phyloP scores from a whole-genome alignment of 1,140 invertebrate species.

The Drosophila athabasca region DNA sequence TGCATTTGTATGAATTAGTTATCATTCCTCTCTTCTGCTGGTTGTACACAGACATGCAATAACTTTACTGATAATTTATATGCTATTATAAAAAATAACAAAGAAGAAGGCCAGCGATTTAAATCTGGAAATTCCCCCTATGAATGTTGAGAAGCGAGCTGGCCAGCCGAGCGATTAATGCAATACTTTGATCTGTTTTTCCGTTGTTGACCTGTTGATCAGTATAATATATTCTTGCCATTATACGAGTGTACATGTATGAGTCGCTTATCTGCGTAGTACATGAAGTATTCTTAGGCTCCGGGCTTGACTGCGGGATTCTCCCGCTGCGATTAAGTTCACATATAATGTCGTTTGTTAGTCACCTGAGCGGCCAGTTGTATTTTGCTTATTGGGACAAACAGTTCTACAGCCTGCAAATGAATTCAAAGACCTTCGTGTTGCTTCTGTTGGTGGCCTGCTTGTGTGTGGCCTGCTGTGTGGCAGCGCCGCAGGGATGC shows the following conservation, averaged over 20 bases:
- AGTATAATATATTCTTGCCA: not conserved
- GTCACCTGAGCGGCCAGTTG: slow-evolving; percentile 26
- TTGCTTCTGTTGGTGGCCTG: slow-evolving; percentile 24
- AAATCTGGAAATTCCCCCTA: slow-evolving; percentile 5
- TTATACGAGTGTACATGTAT: slow-evolving; percentile 2
- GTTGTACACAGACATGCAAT: too few relatives aligned
- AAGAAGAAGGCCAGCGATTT: not conserved
- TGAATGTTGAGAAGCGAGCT: slow-evolving; percentile 12
- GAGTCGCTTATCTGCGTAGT: slow-evolving; percentile 10
- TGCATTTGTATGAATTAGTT: too few relatives aligned
- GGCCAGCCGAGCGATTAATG: slow-evolving; percentile 1
- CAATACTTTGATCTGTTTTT: slow-evolving; percentile 15
- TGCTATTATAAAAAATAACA: too few relatives aligned
- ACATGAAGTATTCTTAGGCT: slow-evolving; percentile 19
- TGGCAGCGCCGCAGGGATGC: slow-evolving; percentile 41
- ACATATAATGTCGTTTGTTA: slow-evolving; percentile 46
- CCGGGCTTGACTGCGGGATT: slow-evolving; percentile 56
- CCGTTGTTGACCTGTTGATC: slow-evolving; percentile 13
- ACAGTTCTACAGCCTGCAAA: slow-evolving; percentile 20
- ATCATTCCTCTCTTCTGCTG: too few relatives aligned
- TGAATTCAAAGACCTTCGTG: slow-evolving; percentile 20
- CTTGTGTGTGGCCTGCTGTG: slow-evolving; percentile 4
- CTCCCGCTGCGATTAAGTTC: slow-evolving; percentile 35
- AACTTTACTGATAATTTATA: too few relatives aligned
- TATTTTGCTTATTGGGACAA: slow-evolving; percentile 13